These are phyloP conservation scores for Carlito syrichta DNA, from an alignment of 2,113 vertebrate genomes.

Conservation along the genomic window DNA sequence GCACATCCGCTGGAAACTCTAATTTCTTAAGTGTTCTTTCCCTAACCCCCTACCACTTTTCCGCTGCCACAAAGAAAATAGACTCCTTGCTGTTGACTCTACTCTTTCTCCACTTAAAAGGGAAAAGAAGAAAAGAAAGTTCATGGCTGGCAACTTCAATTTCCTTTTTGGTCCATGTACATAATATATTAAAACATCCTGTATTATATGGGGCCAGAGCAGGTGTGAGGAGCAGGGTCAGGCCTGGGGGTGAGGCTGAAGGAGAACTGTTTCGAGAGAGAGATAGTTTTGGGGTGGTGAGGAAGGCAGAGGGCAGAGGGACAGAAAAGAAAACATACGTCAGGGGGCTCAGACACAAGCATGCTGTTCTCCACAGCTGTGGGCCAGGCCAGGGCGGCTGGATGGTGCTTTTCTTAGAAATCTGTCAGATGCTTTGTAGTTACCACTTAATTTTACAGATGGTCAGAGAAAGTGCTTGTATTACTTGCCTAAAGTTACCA, in stretches of 20 bases:
- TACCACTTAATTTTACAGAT: constrained; percentile 68
- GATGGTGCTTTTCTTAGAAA: constrained; percentile 53
- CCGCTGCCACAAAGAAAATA: constrained; percentile 35
- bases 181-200: constrained; percentile 66
- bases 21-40: constrained; percentile 18
- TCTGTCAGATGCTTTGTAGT: constrained; percentile 66
- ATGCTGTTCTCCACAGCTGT: constrained; percentile 54
- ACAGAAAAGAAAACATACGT: constrained; percentile 58
- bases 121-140: constrained; percentile 38
- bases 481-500: constrained; percentile 60
- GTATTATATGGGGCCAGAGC: constrained; percentile 25
- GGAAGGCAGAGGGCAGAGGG: constrained; percentile 26
- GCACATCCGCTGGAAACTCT: neutral
- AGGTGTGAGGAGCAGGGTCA: constrained; percentile 66
- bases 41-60: constrained; percentile 25
- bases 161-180: constrained; percentile 42
- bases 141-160: constrained; percentile 54
- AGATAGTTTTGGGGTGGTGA: neutral
- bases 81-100: neutral
- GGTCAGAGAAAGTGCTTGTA: constrained; percentile 70
- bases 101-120: neutral
- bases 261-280: neutral
- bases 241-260: neutral
- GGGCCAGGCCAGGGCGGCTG: constrained; percentile 42
- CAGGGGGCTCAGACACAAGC: neutral